phyloP scores from a whole-genome alignment of 2,113 vertebrate species.

The Chauna torquata region DNA sequence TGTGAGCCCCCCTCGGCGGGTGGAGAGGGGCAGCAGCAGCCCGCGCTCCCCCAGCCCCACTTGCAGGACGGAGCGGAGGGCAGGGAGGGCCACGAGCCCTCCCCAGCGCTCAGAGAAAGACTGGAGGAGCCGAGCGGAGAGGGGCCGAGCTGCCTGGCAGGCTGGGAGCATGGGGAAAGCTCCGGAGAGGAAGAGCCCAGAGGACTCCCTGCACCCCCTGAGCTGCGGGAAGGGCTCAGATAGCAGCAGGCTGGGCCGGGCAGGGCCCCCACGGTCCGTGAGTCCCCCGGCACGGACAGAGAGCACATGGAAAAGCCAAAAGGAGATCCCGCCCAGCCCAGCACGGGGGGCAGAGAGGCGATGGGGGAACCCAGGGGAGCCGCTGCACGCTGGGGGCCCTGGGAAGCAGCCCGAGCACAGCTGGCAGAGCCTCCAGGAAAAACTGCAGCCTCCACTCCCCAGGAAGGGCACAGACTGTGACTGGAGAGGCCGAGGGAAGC shows the following conservation, averaged over 20 bases:
- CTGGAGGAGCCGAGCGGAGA: not conserved
- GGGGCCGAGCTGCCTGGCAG: not conserved
- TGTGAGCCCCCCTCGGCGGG: not conserved
- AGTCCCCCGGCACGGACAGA: not conserved
- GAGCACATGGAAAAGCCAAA: constrained; percentile 52
- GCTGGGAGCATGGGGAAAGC: not conserved
- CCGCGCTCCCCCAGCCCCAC: not conserved
- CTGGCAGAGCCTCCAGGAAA: constrained; percentile 42
- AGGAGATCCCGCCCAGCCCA: not conserved
- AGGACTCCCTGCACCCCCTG: not conserved
- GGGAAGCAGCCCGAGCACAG: not conserved
- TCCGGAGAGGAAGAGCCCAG: not conserved
- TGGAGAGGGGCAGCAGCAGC: constrained; percentile 11
- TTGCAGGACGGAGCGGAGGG: not conserved
- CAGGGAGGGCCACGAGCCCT: not conserved
- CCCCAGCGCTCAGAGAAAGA: not conserved
- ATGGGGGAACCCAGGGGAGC: not conserved
- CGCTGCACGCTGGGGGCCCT: not conserved
- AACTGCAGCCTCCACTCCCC: not conserved
- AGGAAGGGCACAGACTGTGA: not conserved
- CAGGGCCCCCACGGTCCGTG: not conserved
- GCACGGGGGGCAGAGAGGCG: not conserved
- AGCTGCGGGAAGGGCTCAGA: not conserved
- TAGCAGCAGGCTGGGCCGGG: not conserved
- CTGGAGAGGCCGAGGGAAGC: constrained; percentile 52